These are phyloP conservation scores for Clunio marinus DNA, from an alignment of 2,888 invertebrate species.

Conservation along the genomic window DNA sequence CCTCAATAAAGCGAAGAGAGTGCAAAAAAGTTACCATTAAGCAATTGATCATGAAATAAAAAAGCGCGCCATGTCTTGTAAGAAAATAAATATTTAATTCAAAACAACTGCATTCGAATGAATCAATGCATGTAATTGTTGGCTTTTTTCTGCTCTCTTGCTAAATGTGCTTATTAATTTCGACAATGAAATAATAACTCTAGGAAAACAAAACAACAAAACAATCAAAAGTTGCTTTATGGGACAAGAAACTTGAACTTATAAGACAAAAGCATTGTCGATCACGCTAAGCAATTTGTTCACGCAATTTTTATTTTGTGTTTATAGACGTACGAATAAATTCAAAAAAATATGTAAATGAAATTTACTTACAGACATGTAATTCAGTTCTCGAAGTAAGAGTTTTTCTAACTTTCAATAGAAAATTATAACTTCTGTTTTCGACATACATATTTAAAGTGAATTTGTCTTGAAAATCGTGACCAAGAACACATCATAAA, in stretches of 20 bases:
- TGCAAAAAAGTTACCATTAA: not conserved
- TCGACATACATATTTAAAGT: not conserved
- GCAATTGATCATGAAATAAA: constrained; percentile 6
- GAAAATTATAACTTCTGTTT: not conserved
- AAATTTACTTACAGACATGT: constrained; percentile 1
- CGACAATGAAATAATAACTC: constrained; percentile 21
- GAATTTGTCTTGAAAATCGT: constrained; percentile 2
- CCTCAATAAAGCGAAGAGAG: not conserved
- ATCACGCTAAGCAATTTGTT: constrained; percentile 23
- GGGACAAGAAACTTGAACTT: constrained; percentile 25
- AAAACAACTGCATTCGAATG: constrained; percentile 5
- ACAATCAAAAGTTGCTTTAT: not conserved
- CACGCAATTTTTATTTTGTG: constrained; percentile 1
- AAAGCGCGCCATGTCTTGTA: not conserved
- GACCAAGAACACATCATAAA: constrained; percentile 16
- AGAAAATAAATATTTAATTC: not conserved
- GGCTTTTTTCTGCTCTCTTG: not conserved
- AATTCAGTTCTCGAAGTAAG: not conserved
- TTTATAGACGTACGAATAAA: not conserved
- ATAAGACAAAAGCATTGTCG: constrained; percentile 22
- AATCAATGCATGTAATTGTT: constrained; percentile 35
- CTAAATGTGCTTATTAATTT: constrained; percentile 19
- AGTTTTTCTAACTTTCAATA: not conserved
- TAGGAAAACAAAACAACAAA: not conserved
- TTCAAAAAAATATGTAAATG: not conserved